phyloP scores from a whole-genome alignment of 1,140 invertebrate genomes.

The Apocrypta bakeri region DNA sequence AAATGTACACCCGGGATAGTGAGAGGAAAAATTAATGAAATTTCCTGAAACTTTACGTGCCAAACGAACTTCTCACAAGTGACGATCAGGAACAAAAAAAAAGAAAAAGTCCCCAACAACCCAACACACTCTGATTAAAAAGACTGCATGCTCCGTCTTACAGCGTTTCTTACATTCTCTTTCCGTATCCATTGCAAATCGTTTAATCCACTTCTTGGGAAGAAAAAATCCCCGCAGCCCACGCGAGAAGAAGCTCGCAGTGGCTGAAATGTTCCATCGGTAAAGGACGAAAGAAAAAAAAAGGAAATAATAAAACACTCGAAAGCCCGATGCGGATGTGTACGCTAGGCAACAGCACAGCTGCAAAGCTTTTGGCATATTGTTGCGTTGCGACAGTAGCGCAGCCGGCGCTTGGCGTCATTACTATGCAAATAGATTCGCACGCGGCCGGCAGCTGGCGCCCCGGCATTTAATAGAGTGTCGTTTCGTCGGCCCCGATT shows the following conservation, averaged over 20 bases:
- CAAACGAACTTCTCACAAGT: background rate
- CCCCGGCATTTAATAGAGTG: constrained; percentile 70
- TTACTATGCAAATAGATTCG: constrained; percentile 74
- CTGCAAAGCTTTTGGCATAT: constrained; percentile 47
- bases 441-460: constrained; percentile 67
- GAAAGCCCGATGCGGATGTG: background rate
- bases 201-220: constrained; percentile 29
- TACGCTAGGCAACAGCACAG: background rate
- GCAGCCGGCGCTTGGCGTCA: constrained; percentile 53
- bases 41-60: background rate
- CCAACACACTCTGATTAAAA: constrained; percentile 4
- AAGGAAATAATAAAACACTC: background rate
- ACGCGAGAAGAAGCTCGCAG: background rate
- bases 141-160: background rate
- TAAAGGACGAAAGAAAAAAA: background rate
- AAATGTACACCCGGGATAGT: too few species aligned
- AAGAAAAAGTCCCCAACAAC: background rate
- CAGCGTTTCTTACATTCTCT: background rate
- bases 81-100: background rate
- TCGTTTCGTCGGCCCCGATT: constrained; percentile 67
- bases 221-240: background rate
- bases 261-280: background rate
- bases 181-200: constrained; percentile 8
- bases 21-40: too few species aligned
- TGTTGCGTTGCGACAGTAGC: constrained; percentile 20